A percentile compares a stretch with the other conserved stretches of the same genome.
These are phyloP conservation scores for Aphidius colemani DNA, from an alignment of 2,888 invertebrate genomes.

Conservation along the genomic window DNA sequence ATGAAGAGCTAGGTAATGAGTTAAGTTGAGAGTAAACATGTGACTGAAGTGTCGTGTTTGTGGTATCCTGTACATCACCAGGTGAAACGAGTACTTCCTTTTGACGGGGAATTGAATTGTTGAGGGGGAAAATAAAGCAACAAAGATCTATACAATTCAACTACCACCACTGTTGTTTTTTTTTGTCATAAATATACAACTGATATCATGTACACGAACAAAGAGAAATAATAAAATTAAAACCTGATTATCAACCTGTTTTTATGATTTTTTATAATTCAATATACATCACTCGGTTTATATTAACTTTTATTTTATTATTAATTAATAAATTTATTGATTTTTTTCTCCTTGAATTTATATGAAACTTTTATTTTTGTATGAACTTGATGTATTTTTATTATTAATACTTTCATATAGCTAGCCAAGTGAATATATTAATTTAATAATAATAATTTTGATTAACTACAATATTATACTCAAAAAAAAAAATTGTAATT, in stretches of 20 bases:
- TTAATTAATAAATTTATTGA: too few relatives aligned
- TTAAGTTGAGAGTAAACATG: slow-evolving; percentile 44
- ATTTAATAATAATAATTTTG: too few relatives aligned
- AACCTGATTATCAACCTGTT: not conserved
- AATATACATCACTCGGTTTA: too few relatives aligned
- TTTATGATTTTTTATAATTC: too few relatives aligned
- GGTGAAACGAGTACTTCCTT: slow-evolving; percentile 54
- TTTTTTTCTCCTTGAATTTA: too few relatives aligned
- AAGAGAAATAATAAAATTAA: not conserved
- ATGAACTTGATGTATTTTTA: too few relatives aligned
- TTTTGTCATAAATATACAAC: slow-evolving; percentile 15
- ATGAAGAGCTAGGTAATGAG: not conserved
- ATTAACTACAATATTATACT: too few relatives aligned
- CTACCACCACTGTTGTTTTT: not conserved
- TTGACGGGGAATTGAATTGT: slow-evolving; percentile 28
- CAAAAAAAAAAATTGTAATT: too few relatives aligned
- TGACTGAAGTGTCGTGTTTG: slow-evolving; percentile 47
- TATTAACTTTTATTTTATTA: too few relatives aligned
- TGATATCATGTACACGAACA: slow-evolving; percentile 12
- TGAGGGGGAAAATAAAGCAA: slow-evolving; percentile 19
- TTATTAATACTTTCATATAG: too few relatives aligned
- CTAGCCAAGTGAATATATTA: too few relatives aligned
- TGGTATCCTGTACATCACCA: slow-evolving; percentile 48
- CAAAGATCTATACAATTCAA: not conserved
- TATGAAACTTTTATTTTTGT: too few relatives aligned